phyloP scores from a whole-genome alignment of 2,113 vertebrate species.

The Perca flavescens region DNA sequence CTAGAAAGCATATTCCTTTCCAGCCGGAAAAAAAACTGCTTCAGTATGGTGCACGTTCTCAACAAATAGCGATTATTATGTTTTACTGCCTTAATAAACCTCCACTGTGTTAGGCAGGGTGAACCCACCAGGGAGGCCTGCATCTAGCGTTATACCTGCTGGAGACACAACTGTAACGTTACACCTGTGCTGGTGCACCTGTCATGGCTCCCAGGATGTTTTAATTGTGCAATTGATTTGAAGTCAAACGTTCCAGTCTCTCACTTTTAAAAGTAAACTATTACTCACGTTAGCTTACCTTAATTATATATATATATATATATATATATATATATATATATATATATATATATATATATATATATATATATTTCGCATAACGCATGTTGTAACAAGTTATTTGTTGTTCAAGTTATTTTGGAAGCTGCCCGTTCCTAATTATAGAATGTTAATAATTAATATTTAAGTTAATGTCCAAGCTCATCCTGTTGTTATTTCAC shows the following conservation, averaged over 20 bases:
- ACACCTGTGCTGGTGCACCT: constrained; percentile 74
- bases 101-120: not conserved
- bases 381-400: no score
- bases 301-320: no score
- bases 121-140: not conserved
- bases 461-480: not conserved
- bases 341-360: no score
- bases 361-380: not conserved
- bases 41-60: not conserved
- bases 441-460: not conserved
- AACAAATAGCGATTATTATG: not conserved
- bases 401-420: not conserved
- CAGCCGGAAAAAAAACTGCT: not conserved
- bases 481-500: not conserved
- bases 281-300: not conserved
- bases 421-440: not conserved
- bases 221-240: not conserved
- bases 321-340: no score
- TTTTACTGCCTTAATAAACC: not conserved
- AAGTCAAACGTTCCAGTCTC: not conserved
- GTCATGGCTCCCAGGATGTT: not conserved
- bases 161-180: not conserved
- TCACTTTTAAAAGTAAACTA: not conserved
- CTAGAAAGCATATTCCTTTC: constrained; percentile 2
- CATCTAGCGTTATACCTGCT: not conserved